A percentile compares a stretch with the other conserved stretches of the same genome.
phyloP scores from a whole-genome alignment of 2,888 invertebrate genomes.

The Leptopilina syphax region DNA sequence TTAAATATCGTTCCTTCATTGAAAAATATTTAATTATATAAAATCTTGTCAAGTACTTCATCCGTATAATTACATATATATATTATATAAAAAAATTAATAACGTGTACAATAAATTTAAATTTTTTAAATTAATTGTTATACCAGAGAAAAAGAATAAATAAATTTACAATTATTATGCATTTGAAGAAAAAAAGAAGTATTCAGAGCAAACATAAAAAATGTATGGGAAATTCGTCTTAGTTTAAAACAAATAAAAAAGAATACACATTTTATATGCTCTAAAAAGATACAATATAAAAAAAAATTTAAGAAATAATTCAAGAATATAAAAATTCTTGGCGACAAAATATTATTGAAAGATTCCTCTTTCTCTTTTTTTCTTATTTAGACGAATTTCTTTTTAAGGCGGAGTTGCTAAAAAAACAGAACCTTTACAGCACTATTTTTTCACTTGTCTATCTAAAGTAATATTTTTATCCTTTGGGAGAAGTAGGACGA shows the following conservation, averaged over 20 bases:
- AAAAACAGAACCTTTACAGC: slow-evolving; percentile 10
- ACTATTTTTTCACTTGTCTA: background rate
- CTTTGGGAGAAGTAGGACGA: slow-evolving; percentile 26
- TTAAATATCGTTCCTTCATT: background rate
- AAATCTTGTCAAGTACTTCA: slow-evolving; percentile 51
- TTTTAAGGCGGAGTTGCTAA: background rate
- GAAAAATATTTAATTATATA: slow-evolving; percentile 29
- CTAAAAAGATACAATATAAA: background rate
- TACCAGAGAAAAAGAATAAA: background rate
- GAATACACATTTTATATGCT: background rate
- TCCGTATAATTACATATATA: slow-evolving; percentile 14
- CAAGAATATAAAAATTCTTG: background rate
- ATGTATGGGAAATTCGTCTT: background rate
- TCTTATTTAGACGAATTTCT: slow-evolving; percentile 14
- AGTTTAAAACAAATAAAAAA: background rate
- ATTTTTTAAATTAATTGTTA: background rate
- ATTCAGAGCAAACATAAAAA: slow-evolving; percentile 6
- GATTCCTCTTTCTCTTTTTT: background rate
- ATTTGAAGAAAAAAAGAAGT: slow-evolving; percentile 14
- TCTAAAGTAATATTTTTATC: background rate
- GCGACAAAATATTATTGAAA: background rate
- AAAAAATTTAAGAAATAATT: background rate
- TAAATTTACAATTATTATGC: no score
- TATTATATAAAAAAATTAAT: slow-evolving; percentile 5
- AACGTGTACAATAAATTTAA: background rate